These are phyloP conservation scores for Stomatorhinus ivindoensis DNA, from an alignment of 2,113 vertebrate genomes.

Conservation along the genomic window DNA sequence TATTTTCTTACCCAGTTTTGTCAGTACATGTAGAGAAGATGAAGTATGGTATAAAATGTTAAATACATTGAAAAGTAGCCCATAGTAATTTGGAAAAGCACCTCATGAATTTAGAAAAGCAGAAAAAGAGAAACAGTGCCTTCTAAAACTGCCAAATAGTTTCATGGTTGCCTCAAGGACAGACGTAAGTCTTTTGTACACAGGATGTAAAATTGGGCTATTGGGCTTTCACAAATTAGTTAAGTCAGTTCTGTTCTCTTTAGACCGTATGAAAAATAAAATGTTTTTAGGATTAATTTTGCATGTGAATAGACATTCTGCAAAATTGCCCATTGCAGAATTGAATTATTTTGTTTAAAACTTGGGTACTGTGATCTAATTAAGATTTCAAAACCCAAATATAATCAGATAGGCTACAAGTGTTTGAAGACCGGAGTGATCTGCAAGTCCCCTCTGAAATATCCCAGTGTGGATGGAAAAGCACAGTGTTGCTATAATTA, in stretches of 20 bases:
- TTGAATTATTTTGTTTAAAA: not conserved
- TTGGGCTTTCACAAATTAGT: not conserved
- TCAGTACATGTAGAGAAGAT: not conserved
- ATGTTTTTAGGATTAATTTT: not conserved
- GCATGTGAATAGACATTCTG: not conserved
- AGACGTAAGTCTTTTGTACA: not conserved
- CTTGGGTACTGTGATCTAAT: not conserved
- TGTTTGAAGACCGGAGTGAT: not conserved
- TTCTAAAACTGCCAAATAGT: constrained; percentile 4
- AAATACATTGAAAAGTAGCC: not conserved
- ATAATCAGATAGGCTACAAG: not conserved
- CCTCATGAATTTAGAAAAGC: not conserved
- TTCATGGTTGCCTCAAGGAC: constrained; percentile 16
- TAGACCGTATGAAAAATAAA: not conserved
- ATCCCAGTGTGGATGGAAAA: not conserved
- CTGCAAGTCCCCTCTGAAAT: not conserved
- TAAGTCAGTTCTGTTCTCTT: not conserved
- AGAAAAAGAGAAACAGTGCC: constrained; percentile 14
- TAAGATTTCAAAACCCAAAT: not conserved
- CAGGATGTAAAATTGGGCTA: not conserved
- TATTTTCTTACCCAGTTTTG: not conserved
- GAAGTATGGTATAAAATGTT: not conserved
- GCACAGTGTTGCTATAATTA: constrained; percentile 3
- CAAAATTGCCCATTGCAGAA: not conserved
- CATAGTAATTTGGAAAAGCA: not conserved